phyloP scores from a whole-genome alignment of 2,113 vertebrate species.

The Melanerpes formicivorus region DNA sequence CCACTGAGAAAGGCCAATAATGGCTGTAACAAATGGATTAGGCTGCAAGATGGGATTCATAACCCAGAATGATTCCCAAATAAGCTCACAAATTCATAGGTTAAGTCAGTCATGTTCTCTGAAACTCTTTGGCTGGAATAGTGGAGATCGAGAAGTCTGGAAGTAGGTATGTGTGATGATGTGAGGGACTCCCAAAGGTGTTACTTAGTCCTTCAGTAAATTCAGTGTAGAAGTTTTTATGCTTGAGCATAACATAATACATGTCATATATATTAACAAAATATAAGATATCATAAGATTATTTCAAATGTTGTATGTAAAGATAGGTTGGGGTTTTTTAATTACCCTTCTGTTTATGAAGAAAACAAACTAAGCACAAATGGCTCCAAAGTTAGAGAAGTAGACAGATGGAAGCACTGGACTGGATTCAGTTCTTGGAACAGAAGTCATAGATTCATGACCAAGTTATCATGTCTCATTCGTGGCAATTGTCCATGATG shows the following conservation, averaged over 20 bases:
- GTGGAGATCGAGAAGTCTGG: neutral
- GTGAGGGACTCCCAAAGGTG: neutral
- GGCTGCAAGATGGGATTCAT: neutral
- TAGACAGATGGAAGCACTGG: slow-evolving; percentile 6
- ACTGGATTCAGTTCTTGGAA: slow-evolving; percentile 6
- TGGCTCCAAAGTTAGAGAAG: neutral
- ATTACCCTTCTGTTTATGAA: neutral
- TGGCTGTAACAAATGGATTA: neutral
- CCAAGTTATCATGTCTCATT: neutral
- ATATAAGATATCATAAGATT: no score
- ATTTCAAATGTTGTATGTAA: neutral
- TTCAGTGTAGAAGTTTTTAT: neutral
- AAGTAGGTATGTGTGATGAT: neutral
- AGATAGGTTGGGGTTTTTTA: neutral
- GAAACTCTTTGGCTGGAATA: neutral
- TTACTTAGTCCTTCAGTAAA: neutral
- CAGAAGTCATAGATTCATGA: neutral
- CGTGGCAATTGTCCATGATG: neutral
- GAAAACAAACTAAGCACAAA: neutral
- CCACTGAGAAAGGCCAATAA: neutral
- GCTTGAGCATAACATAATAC: no score
- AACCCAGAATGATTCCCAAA: neutral
- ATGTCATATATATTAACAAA: no score
- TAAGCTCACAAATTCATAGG: neutral
- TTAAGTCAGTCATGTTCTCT: neutral